Evolutionary conservation across 2,888 invertebrate genomes (phyloP), one percentile per base, ranked within the genome.

Genomic region (Tipula vernalis): DNA sequence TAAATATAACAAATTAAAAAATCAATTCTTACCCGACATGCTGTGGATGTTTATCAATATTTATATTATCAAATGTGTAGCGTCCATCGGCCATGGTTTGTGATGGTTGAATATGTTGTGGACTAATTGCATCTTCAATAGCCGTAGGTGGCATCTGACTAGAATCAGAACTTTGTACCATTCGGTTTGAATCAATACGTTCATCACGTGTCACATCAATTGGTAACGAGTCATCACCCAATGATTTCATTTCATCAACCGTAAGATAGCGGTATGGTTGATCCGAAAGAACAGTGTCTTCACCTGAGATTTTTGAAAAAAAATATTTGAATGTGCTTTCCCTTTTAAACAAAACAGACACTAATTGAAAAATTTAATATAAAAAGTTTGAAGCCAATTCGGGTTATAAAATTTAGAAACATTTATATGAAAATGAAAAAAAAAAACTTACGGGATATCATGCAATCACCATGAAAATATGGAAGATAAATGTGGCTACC

Each of bases 191-290:
- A 90, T 96, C 96, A 10, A 96, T 95, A 88, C 96, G 94, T 90
- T 97, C 97, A 90, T 98, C 98, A 89, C 97, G 95, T 2, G 98
- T 98, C 28, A 98, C 98, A 91, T 98, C 98, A 89, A 98, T 97
- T 18, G 97, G 97, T 88, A 98, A 92, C 12, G 98, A 98, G 92
- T 98, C 98, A 90, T 98, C 98, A 87, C 97, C 98, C 88, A 98
- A 93, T 8, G 97, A 97, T 92, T 98, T 98, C 97, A 98, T 98
- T 91, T 98, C 98, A 91, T 98, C 98, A 88, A 97, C 97, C 87
- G 98, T 98, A 92, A 98, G 93, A 92, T 98, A 98, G 88, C 97
- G 95, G 92, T 98, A 98, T 44, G 96, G 96, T 91, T 96, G 96
- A 92, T 98, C 98, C 89, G 96, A 97, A 89, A 97, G 93, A 92